A percentile compares a stretch with the other conserved stretches of the same genome.
Conservation (phyloP, 1,140 invertebrate genomes). For the Hylyphantes graminicola region DNA sequence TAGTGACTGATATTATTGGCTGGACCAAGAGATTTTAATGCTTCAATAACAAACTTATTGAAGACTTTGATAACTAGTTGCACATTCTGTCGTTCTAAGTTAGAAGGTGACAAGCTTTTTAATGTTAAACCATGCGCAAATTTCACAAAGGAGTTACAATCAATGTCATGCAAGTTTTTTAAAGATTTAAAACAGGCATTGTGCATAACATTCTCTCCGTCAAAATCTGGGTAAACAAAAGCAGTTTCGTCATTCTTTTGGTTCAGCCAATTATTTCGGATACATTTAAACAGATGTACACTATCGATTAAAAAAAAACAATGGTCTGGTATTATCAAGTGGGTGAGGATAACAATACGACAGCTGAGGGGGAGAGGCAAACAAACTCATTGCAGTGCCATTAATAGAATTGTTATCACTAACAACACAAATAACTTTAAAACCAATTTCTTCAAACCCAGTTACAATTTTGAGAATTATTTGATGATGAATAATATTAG, state of each 20-base stretch:
- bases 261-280: constrained; percentile 34
- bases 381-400: constrained; percentile 57
- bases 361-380: constrained; percentile 23
- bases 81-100: constrained; percentile 19
- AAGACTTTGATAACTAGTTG: constrained; percentile 17
- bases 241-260: constrained; percentile 33
- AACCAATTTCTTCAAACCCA: constrained; percentile 44
- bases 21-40: neutral
- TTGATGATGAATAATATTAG: constrained; percentile 15
- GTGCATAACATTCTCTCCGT: neutral
- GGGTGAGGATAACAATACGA: constrained; percentile 17
- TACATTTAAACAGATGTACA: constrained; percentile 41
- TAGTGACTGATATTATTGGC: neutral
- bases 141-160: no score
- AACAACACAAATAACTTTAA: constrained; percentile 39
- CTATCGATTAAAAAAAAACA: constrained; percentile 40
- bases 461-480: neutral
- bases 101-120: constrained; percentile 13
- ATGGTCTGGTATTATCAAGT: neutral
- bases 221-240: constrained; percentile 24
- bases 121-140: neutral
- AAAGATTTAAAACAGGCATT: neutral
- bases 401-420: constrained; percentile 62
- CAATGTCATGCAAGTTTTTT: no score
- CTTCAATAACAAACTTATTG: constrained; percentile 1